Percentiles rank a stretch among this genome's conserved stretches.
These are phyloP conservation scores for Falcaria lacertinaria DNA, from an alignment of 2,888 invertebrate genomes.

Conservation along the genomic window DNA sequence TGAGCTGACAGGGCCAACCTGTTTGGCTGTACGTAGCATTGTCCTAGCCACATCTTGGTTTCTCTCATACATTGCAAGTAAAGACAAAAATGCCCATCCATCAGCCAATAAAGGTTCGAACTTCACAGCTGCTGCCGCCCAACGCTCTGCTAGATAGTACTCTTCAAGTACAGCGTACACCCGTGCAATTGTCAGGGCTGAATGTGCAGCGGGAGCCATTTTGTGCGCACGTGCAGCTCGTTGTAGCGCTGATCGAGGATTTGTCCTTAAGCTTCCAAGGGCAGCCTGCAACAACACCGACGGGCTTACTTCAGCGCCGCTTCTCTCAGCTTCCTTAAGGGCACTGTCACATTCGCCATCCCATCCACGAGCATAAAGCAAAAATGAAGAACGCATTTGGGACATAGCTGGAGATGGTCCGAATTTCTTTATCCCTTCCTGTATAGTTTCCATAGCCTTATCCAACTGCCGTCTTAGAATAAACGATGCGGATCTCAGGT, in stretches of 20 bases:
- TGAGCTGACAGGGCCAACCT: slow-evolving; percentile 50
- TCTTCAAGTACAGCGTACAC: slow-evolving; percentile 48
- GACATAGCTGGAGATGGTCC: slow-evolving; percentile 56
- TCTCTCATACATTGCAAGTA: slow-evolving; percentile 51
- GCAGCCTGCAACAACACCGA: slow-evolving; percentile 52
- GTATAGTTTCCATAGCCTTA: slow-evolving; percentile 39
- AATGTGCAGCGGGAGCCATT: slow-evolving; percentile 50
- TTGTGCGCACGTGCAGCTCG: slow-evolving; percentile 62
- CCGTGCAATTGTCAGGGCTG: slow-evolving; percentile 54
- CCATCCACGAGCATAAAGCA: slow-evolving; percentile 47
- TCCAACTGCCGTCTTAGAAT: slow-evolving; percentile 41
- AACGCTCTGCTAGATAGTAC: slow-evolving; percentile 51
- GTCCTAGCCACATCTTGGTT: slow-evolving; percentile 48
- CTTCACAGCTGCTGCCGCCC: slow-evolving; percentile 61
- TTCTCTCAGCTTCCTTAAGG: slow-evolving; percentile 44
- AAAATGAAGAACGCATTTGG: slow-evolving; percentile 56
- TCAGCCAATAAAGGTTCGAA: slow-evolving; percentile 59
- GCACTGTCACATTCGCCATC: slow-evolving; percentile 50
- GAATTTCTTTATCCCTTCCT: slow-evolving; percentile 39
- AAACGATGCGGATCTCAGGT: slow-evolving; percentile 52
- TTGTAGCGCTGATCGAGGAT: slow-evolving; percentile 51
- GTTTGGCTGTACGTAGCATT: slow-evolving; percentile 59
- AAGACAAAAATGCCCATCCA: slow-evolving; percentile 63
- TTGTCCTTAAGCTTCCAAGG: slow-evolving; percentile 32
- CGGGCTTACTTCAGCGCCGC: slow-evolving; percentile 46